Conservation (phyloP, 2,888 invertebrate species). For the Capitulum mitella region DNA sequence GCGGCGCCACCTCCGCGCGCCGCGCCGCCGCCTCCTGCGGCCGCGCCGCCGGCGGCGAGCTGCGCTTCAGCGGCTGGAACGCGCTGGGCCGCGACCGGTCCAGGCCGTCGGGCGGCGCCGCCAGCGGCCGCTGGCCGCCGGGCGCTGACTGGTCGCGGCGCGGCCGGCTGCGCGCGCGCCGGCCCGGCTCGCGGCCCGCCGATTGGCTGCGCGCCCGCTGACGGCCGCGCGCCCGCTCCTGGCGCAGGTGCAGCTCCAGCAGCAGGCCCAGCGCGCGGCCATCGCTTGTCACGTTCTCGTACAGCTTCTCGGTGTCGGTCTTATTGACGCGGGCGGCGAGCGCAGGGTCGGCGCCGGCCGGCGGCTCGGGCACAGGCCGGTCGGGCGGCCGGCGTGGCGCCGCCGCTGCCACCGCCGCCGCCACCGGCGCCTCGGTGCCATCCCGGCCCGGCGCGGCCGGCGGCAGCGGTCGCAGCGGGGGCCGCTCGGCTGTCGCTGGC, state of each 20-base stretch:
- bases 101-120: neutral
- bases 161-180: neutral
- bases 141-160: neutral
- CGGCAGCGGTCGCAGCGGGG: conserved; percentile 35
- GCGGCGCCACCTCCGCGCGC: neutral
- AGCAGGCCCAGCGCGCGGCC: conserved; percentile 16
- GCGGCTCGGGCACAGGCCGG: conserved; percentile 74
- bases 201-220: conserved; percentile 5
- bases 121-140: neutral
- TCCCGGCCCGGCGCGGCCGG: conserved; percentile 66
- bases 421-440: conserved; percentile 73
- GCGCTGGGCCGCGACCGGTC: conserved; percentile 7
- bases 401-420: conserved; percentile 48
- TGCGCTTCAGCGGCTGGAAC: conserved; percentile 10
- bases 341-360: conserved; percentile 56
- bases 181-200: neutral
- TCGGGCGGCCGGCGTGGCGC: conserved; percentile 55
- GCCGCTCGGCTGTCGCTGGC: conserved; percentile 39
- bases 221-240: neutral
- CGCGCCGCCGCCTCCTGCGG: neutral
- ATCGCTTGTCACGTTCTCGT: conserved; percentile 44
- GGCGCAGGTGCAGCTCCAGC: neutral
- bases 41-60: neutral
- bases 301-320: conserved; percentile 66
- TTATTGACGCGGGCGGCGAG: conserved; percentile 49